These are phyloP conservation scores for Leptinotarsa peninsularis DNA, from an alignment of 2,888 invertebrate genomes.

Conservation along the genomic window DNA sequence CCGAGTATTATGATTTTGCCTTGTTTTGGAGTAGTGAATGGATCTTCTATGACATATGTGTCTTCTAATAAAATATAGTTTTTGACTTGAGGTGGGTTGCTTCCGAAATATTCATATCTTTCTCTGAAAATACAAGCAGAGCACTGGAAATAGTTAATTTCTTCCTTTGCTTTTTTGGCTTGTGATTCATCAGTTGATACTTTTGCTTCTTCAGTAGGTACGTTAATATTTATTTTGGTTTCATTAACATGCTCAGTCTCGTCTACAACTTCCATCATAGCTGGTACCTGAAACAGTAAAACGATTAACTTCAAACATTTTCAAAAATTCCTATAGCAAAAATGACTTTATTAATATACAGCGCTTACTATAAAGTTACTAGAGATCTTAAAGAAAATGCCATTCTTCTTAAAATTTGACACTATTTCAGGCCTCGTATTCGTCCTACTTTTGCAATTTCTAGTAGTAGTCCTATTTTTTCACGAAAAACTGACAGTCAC, in stretches of 20 bases:
- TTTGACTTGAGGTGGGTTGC: conserved; percentile 78
- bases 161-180: conserved; percentile 31
- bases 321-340: too few relatives aligned
- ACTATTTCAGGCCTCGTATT: too few relatives aligned
- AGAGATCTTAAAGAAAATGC: too few relatives aligned
- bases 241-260: conserved; percentile 16
- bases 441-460: too few relatives aligned
- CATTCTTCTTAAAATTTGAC: too few relatives aligned
- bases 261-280: background rate
- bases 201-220: background rate
- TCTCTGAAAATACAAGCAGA: conserved; percentile 75
- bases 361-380: too few relatives aligned
- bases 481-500: too few relatives aligned
- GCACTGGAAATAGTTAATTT: conserved; percentile 72
- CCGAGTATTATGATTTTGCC: conserved; percentile 85
- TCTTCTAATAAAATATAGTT: conserved; percentile 77
- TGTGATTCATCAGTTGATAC: conserved; percentile 28
- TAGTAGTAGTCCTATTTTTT: too few relatives aligned
- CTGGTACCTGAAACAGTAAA: background rate
- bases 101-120: conserved; percentile 82
- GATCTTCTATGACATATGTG: conserved; percentile 86
- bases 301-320: background rate
- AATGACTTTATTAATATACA: too few relatives aligned
- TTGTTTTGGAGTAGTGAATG: conserved; percentile 80
- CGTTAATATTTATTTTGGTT: conserved; percentile 21